Evolutionary conservation across 2,888 invertebrate genomes (phyloP).

Genomic region (Drosophila pullipes): DNA sequence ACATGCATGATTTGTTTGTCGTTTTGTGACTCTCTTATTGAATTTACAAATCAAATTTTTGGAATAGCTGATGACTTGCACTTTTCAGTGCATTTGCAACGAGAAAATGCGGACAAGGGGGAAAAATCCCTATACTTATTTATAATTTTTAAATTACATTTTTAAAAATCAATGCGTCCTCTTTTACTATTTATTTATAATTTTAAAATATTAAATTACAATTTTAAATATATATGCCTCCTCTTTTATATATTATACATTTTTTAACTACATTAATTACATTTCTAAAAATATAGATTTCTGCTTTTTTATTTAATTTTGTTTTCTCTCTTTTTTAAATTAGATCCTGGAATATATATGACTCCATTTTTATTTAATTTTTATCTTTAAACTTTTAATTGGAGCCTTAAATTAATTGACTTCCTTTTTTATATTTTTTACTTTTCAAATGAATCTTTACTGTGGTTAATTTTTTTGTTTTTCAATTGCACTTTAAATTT

Average conservation of each 20-base stretch:
- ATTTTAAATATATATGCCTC: no score
- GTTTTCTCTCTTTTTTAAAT: no score
- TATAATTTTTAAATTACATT: background rate
- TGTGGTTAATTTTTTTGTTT: background rate
- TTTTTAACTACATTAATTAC: background rate
- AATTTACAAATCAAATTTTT: constrained; percentile 33
- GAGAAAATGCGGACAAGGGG: background rate
- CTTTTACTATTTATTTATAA: no score
- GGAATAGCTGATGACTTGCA: constrained; percentile 15
- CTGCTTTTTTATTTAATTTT: no score
- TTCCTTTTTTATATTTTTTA: background rate
- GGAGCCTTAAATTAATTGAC: background rate
- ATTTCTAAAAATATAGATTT: no score
- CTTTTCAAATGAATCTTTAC: background rate
- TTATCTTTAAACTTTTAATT: background rate
- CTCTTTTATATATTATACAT: no score
- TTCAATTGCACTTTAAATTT: background rate
- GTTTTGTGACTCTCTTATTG: constrained; percentile 9
- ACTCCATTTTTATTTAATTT: background rate
- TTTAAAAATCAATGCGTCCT: background rate
- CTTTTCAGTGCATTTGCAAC: constrained; percentile 7
- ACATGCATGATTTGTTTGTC: constrained; percentile 35
- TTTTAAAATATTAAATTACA: no score
- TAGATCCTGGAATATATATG: background rate
- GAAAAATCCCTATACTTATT: no score